phyloP scores from a whole-genome alignment of 2,113 vertebrate species.

The Genyomyrus donnyi region DNA sequence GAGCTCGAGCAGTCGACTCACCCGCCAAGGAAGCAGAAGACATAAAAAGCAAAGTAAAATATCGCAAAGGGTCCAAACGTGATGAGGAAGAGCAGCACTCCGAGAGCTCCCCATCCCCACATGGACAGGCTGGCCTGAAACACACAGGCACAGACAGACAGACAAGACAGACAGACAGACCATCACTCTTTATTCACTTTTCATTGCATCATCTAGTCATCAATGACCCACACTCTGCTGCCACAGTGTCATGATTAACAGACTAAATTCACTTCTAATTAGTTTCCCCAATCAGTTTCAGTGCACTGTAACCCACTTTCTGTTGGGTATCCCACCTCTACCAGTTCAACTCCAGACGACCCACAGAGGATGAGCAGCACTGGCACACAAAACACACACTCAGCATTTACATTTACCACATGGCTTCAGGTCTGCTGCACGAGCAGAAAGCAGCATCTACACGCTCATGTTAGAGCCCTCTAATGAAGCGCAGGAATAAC shows the following conservation, averaged over 20 bases:
- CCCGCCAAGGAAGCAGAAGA: conserved; percentile 95
- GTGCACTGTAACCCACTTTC: not conserved
- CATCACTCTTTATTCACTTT: not conserved
- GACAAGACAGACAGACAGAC: not conserved
- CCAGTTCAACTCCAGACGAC: not conserved
- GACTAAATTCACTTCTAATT: not conserved
- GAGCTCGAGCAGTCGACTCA: conserved; percentile 55
- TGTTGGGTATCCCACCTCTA: not conserved
- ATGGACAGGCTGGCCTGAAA: conserved; percentile 90
- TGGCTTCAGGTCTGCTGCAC: not conserved
- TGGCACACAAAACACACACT: not conserved
- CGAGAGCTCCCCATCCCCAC: conserved; percentile 98
- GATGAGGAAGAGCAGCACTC: conserved; percentile 87
- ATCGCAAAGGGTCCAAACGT: conserved; percentile 96
- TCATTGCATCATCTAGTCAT: not conserved
- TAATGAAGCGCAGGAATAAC: not conserved
- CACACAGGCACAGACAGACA: conserved; percentile 35
- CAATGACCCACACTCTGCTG: not conserved
- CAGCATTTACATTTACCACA: not conserved
- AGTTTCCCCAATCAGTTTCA: not conserved
- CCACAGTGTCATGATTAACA: not conserved
- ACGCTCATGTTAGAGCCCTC: not conserved
- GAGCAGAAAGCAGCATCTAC: not conserved
- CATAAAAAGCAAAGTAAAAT: conserved; percentile 97
- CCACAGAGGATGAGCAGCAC: not conserved